phyloP scores from a whole-genome alignment of 2,888 invertebrate species.

The Trichopria drosophilae region DNA sequence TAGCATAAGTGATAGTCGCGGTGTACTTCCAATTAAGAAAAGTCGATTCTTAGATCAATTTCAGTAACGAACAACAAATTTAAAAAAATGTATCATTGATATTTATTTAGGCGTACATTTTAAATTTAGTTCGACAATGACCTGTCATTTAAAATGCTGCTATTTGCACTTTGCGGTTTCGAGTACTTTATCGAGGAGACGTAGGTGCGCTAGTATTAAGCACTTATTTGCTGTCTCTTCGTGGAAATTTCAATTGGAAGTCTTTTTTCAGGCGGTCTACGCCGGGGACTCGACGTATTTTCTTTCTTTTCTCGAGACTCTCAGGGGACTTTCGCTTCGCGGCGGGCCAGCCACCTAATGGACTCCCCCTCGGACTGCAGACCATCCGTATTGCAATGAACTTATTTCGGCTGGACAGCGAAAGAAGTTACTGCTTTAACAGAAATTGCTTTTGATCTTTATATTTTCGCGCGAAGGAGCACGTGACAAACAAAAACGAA shows the following conservation, averaged over 20 bases:
- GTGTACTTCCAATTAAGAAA: no score
- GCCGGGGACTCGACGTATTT: constrained; percentile 21
- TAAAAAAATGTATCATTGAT: no score
- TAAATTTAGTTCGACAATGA: no score
- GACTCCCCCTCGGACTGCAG: constrained; percentile 43
- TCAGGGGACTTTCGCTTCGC: constrained; percentile 46
- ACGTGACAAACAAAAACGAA: no score
- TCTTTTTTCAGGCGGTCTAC: constrained; percentile 11
- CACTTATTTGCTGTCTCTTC: constrained; percentile 28
- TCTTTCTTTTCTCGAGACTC: constrained; percentile 35
- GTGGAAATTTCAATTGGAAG: constrained; percentile 23
- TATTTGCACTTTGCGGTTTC: constrained; percentile 17
- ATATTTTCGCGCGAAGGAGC: constrained; percentile 27
- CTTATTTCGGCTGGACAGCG: constrained; percentile 38
- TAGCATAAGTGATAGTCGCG: no score
- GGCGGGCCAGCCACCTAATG: constrained; percentile 42
- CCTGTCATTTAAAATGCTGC: no score
- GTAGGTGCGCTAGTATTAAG: constrained; percentile 25
- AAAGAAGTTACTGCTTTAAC: constrained; percentile 44
- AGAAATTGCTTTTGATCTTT: constrained; percentile 47
- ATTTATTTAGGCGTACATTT: no score
- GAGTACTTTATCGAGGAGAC: no score
- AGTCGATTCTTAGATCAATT: no score
- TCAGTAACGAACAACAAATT: no score
- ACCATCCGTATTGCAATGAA: constrained; percentile 25